phyloP scores from a whole-genome alignment of 2,888 invertebrate species.

The Clitarchus hookeri region DNA sequence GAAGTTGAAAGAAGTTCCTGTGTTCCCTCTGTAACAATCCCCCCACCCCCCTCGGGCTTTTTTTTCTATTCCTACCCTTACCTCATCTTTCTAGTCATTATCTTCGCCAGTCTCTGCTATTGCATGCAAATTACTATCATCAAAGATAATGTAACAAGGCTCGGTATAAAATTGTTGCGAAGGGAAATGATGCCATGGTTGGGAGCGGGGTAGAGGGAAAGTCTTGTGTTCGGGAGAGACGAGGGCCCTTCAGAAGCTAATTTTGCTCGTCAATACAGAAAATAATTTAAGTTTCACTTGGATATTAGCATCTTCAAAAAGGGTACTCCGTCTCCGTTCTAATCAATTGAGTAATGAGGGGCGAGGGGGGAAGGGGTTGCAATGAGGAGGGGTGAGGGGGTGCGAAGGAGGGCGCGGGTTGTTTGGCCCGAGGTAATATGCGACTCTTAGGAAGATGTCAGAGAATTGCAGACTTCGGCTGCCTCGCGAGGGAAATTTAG shows the following conservation, averaged over 20 bases:
- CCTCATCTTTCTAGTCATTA: constrained; percentile 17
- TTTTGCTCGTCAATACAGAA: constrained; percentile 23
- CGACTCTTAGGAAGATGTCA: neutral
- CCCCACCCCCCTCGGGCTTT: too few species aligned
- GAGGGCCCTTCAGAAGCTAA: constrained; percentile 15
- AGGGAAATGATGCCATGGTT: neutral
- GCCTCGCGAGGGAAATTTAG: neutral
- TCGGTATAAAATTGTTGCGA: constrained; percentile 17
- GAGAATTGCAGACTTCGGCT: neutral
- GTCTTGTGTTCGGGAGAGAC: neutral
- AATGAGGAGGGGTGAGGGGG: neutral
- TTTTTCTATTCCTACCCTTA: neutral
- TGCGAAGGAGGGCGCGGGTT: neutral
- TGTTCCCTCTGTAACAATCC: neutral
- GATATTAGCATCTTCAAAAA: constrained; percentile 25
- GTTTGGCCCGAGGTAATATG: neutral
- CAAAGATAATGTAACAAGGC: constrained; percentile 26
- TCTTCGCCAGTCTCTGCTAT: constrained; percentile 21
- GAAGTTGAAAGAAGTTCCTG: constrained; percentile 14
- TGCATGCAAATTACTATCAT: constrained; percentile 25
- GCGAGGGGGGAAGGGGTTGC: neutral
- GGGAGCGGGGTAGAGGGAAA: neutral
- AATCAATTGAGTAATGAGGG: constrained; percentile 17
- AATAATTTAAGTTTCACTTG: constrained; percentile 26
- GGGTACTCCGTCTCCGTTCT: neutral